Base-by-base conservation (phyloP, 2,888 invertebrate species). In the Eristalis pertinax region DNA sequence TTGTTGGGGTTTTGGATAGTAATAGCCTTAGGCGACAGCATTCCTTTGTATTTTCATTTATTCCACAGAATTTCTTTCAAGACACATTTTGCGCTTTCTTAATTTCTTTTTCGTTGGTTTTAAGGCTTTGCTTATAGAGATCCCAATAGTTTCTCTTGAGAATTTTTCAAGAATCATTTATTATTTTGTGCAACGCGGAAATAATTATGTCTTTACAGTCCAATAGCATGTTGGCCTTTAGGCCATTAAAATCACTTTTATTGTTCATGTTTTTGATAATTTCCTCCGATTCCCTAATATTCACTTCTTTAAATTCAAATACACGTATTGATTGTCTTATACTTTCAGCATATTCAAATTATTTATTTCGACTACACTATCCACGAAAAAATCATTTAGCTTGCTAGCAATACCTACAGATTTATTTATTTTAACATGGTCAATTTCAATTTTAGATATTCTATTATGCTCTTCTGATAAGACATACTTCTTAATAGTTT, bases 361-460 rank as follows among this genome's bases (percentile, higher is more conserved):
- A 35, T 35, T 35, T 10, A 32, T 32, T 29, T 63, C 13, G 4
- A 11, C n/a, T 0, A 64, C 13, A 38, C 35, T 64, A 11, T 64
- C 64, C 1, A 38, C 22, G 35, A 64, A 64, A 19, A 65, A 65
- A 19, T 65, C 22, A 65, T 50, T 50, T 19, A 50, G 50, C 4
- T 50, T 50, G 19, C 1, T 50, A 19, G 50, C 50, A 50, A 50
- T 19, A 19, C 19, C 50, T 19, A 19, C 13, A 19, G 4, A 1
- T 19, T 50, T 50, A 19, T 38, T 41, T 41, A 65, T 41, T 64
- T 64, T 64, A 1, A 38, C 19, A n/a, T 38, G 4, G 38, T 64
- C 35, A 10, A 64, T 38, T 64, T 64, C 38, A 38, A 64, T 64
- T 64, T 64, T 22, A 22, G 19, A 64, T 13, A 64, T n/a, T n/a